phyloP scores from a whole-genome alignment of 2,888 invertebrate species.

The Sialis fuliginosa region DNA sequence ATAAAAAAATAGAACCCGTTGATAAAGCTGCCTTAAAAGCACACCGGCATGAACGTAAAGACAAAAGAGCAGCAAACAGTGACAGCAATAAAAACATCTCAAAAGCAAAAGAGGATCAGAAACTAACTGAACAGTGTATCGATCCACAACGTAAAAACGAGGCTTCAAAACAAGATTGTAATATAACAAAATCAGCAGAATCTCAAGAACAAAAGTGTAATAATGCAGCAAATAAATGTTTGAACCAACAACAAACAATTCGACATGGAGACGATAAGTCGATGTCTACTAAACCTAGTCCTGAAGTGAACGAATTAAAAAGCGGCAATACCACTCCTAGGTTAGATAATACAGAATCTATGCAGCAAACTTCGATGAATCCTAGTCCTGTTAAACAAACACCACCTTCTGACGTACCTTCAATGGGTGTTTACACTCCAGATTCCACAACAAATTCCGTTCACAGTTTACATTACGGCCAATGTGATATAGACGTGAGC shows the following conservation, averaged over 20 bases:
- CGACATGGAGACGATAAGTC: not conserved
- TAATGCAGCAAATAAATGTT: not conserved
- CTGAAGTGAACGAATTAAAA: conserved; percentile 1
- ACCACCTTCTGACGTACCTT: conserved; percentile 44
- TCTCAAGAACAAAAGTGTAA: not conserved
- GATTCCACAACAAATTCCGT: conserved; percentile 72
- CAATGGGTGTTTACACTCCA: conserved; percentile 73
- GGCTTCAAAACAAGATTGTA: not conserved
- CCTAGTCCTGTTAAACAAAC: conserved; percentile 28
- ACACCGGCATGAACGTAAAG: conserved; percentile 19
- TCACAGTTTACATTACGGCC: conserved; percentile 59
- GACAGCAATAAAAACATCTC: conserved; percentile 11
- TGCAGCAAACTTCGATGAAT: conserved; percentile 16
- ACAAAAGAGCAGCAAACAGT: conserved; percentile 9
- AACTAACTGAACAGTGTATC: conserved; percentile 9
- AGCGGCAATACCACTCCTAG: conserved; percentile 27
- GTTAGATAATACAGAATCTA: conserved; percentile 16
- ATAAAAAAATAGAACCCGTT: conserved; percentile 13
- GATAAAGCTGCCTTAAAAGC: conserved; percentile 13
- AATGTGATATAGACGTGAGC: conserved; percentile 68
- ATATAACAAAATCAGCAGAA: not conserved
- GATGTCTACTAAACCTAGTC: not conserved
- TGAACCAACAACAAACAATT: not conserved
- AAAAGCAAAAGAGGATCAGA: conserved; percentile 12
- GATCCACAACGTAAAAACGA: conserved; percentile 2